Evolutionary conservation across 1,140 invertebrate species (phyloP).

Genomic region (Trigoniulus corallinus): DNA sequence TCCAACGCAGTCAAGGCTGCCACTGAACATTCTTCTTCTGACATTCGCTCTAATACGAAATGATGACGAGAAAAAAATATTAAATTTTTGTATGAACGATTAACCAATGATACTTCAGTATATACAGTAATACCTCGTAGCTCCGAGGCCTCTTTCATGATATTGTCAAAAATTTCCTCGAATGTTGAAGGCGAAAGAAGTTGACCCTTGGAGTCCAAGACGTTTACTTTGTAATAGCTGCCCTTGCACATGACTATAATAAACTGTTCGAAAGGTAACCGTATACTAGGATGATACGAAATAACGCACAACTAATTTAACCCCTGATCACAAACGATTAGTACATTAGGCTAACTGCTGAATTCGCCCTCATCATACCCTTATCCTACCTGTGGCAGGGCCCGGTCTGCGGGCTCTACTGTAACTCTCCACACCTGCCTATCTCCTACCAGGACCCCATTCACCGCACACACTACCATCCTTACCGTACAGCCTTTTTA

Average conservation of each 20-base stretch:
- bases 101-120: conserved; percentile 3
- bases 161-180: conserved; percentile 30
- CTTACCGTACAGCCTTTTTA: too few species aligned
- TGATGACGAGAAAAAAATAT: conserved; percentile 9
- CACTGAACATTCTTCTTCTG: conserved; percentile 23
- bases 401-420: too few species aligned
- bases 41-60: conserved; percentile 19
- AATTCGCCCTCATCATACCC: too few species aligned
- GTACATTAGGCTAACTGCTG: too few species aligned
- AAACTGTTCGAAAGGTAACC: not conserved
- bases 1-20: conserved; percentile 30
- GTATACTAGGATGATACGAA: not conserved
- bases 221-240: conserved; percentile 27
- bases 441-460: too few species aligned
- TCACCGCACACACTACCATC: too few species aligned
- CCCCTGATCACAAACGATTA: too few species aligned
- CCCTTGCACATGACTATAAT: conserved; percentile 23
- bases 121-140: conserved; percentile 20
- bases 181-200: conserved; percentile 23
- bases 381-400: too few species aligned
- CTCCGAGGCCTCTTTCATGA: conserved; percentile 28
- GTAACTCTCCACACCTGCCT: too few species aligned
- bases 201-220: conserved; percentile 28
- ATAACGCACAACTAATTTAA: not conserved
- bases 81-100: too few species aligned